phyloP scores from a whole-genome alignment of 2,888 invertebrate species.

The Hirudinaria manillensis region DNA sequence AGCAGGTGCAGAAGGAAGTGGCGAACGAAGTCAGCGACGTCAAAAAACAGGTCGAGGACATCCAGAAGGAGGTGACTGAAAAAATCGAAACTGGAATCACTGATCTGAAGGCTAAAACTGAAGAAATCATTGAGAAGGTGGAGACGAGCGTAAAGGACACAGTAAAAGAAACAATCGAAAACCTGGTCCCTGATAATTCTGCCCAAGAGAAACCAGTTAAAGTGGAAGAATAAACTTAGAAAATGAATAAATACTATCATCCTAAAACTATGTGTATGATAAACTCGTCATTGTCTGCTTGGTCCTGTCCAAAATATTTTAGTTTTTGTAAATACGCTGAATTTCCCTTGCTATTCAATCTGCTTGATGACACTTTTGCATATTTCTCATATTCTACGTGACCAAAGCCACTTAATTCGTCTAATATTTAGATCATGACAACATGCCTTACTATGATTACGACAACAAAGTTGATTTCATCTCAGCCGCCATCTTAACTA shows the following conservation, averaged over 20 bases:
- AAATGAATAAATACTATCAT: background rate
- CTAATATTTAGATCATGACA: constrained; percentile 2
- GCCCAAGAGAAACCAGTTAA: background rate
- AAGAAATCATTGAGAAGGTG: constrained; percentile 25
- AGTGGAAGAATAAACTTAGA: constrained; percentile 3
- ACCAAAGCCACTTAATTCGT: background rate
- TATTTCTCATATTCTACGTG: background rate
- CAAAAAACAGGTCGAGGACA: constrained; percentile 2
- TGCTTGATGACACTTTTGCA: constrained; percentile 2
- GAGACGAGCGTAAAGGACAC: constrained; percentile 25
- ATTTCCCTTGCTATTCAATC: constrained; percentile 11
- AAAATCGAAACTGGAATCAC: constrained; percentile 27
- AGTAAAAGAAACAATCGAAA: constrained; percentile 4
- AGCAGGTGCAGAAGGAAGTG: constrained; percentile 21
- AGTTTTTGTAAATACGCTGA: constrained; percentile 12
- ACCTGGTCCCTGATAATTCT: background rate
- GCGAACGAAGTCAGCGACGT: background rate
- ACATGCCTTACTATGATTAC: constrained; percentile 7
- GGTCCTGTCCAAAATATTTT: constrained; percentile 18
- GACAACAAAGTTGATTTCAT: background rate
- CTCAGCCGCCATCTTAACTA: background rate
- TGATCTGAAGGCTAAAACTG: constrained; percentile 19
- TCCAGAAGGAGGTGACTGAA: constrained; percentile 24
- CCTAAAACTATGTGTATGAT: background rate
- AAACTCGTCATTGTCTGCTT: constrained; percentile 16